Evolutionary conservation across 2,797 vertebrate species (phyloP).

Genomic region (Hozukius guyotensis): DNA sequence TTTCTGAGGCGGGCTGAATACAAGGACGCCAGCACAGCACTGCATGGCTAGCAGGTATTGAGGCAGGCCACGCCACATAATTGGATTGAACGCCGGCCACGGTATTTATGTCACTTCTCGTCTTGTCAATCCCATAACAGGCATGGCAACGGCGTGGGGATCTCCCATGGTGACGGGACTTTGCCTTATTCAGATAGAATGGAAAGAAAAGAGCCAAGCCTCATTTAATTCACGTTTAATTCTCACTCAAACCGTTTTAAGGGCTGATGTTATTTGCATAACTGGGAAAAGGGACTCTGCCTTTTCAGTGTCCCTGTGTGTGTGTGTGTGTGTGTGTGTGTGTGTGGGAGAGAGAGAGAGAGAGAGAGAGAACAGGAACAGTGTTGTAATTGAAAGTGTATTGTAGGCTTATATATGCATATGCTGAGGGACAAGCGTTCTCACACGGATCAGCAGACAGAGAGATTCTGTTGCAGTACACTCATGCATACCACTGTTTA

Average conservation of each 20-base stretch:
- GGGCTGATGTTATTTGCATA: conserved; percentile 95
- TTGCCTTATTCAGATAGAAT: conserved; percentile 85
- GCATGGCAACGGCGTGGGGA: conserved; percentile 90
- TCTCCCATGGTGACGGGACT: conserved; percentile 88
- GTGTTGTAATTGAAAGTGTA: conserved; percentile 80
- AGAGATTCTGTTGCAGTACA: conserved; percentile 59
- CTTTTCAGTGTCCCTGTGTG: conserved; percentile 76
- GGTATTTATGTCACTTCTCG: conserved; percentile 99
- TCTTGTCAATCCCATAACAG: conserved; percentile 97
- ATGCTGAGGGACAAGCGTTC: conserved; percentile 77
- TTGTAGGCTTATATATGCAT: conserved; percentile 81
- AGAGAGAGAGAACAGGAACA: conserved; percentile 69
- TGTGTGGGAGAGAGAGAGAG: neutral
- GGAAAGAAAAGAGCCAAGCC: conserved; percentile 84
- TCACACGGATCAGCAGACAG: conserved; percentile 83
- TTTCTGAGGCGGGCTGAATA: conserved; percentile 86
- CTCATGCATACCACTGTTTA: conserved; percentile 51
- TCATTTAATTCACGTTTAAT: conserved; percentile 99
- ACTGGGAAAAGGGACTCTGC: conserved; percentile 90
- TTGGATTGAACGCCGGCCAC: conserved; percentile 95
- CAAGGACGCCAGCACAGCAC: conserved; percentile 89
- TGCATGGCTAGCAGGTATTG: conserved; percentile 93
- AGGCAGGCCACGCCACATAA: conserved; percentile 94
- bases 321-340: conserved; percentile 44
- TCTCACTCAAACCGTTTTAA: conserved; percentile 87